These are phyloP conservation scores for Apis cerana DNA, from an alignment of 1,140 invertebrate genomes.

Conservation along the genomic window DNA sequence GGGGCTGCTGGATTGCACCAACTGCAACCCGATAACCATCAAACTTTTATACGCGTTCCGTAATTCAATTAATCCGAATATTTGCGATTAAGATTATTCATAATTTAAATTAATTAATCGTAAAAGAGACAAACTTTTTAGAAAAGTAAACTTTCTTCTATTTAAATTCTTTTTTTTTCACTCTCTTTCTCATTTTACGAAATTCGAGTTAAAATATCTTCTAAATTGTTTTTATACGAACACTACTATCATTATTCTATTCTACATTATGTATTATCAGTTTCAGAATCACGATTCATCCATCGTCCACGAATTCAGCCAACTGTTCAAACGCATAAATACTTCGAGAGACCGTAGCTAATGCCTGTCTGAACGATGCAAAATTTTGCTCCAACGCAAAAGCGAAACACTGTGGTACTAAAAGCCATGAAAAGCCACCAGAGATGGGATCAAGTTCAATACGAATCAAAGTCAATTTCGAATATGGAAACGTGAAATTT, in stretches of 20 bases:
- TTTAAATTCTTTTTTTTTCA: too few species aligned
- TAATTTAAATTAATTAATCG: conserved; percentile 29
- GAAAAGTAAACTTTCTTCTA: too few species aligned
- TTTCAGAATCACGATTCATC: background rate
- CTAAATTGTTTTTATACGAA: too few species aligned
- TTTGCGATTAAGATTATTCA: conserved; percentile 8
- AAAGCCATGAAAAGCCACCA: too few species aligned
- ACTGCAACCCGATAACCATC: conserved; percentile 10
- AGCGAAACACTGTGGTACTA: background rate
- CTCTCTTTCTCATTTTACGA: too few species aligned
- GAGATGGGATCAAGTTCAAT: too few species aligned
- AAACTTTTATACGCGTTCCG: conserved; percentile 38
- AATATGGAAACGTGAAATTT: too few species aligned
- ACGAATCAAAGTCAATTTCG: too few species aligned
- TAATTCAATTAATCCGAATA: conserved; percentile 28
- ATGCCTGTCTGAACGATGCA: background rate
- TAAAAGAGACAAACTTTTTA: too few species aligned
- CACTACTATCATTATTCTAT: too few species aligned
- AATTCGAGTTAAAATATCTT: too few species aligned
- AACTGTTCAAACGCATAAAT: background rate
- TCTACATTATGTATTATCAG: background rate
- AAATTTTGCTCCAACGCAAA: background rate
- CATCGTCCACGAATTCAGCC: background rate
- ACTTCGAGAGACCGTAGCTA: background rate
- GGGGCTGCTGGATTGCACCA: conserved; percentile 5